Evolutionary conservation across 2,888 invertebrate species (phyloP).

Genomic region (Drosophila mercatorum): DNA sequence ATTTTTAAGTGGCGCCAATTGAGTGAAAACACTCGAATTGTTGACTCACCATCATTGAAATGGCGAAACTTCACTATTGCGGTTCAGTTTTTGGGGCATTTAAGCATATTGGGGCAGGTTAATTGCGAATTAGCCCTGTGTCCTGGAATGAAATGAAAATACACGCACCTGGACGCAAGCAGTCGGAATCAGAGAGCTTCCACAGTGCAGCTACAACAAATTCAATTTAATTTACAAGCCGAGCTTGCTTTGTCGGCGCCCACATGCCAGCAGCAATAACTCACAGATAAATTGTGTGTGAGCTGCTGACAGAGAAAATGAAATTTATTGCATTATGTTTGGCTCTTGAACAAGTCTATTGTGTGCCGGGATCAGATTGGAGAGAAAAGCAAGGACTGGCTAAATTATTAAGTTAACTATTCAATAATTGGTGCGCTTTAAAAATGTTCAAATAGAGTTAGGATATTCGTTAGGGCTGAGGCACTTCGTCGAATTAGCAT

Average conservation of each 20-base stretch:
- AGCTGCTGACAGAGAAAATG: conserved; percentile 63
- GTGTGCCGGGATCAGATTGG: conserved; percentile 5
- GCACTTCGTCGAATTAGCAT: conserved; percentile 44
- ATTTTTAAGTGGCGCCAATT: conserved; percentile 16
- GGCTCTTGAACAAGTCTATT: conserved; percentile 66
- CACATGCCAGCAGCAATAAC: conserved; percentile 39
- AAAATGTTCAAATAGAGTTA: not conserved
- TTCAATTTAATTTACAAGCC: conserved; percentile 74
- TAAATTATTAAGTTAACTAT: conserved; percentile 1
- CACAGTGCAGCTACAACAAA: conserved; percentile 60
- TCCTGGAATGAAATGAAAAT: conserved; percentile 54
- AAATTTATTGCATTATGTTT: conserved; percentile 72
- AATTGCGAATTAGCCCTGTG: conserved; percentile 57
- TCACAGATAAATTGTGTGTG: conserved; percentile 47
- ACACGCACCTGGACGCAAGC: conserved; percentile 28
- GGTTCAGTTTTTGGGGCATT: not conserved
- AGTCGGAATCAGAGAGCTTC: conserved; percentile 19
- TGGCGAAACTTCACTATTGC: too few relatives aligned
- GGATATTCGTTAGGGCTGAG: not conserved
- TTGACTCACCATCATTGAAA: conserved; percentile 11
- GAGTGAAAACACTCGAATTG: not conserved
- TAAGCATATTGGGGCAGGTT: conserved; percentile 15
- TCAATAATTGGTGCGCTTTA: not conserved
- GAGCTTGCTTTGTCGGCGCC: conserved; percentile 57
- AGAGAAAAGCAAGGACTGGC: not conserved